Conservation (phyloP, 2,797 vertebrate genomes). For the Lophius americanus region DNA sequence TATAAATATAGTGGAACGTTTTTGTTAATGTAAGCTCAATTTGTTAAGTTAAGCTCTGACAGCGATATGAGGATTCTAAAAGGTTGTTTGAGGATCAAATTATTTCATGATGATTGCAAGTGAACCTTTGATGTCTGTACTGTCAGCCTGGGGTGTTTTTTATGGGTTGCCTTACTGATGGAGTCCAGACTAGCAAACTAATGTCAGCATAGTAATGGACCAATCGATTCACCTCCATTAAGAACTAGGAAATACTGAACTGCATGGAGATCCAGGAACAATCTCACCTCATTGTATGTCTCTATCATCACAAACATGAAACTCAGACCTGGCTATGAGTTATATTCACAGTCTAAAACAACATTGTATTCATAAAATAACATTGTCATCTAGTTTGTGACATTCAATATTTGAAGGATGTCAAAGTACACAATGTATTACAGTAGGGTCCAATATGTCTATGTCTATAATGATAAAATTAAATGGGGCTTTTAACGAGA, state of each 20-base stretch:
- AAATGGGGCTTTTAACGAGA: no score
- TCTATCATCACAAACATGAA: not conserved
- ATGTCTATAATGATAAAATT: no score
- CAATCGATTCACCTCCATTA: conserved; percentile 52
- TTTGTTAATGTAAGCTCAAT: not conserved
- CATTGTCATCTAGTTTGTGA: not conserved
- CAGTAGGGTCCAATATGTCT: no score
- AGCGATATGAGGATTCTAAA: not conserved
- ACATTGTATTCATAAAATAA: no score
- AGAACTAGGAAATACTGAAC: conserved; percentile 40
- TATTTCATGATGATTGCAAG: not conserved
- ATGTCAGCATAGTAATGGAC: not conserved
- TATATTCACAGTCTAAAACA: not conserved
- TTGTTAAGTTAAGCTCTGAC: not conserved
- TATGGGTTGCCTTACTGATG: not conserved
- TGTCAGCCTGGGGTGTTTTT: conserved; percentile 25
- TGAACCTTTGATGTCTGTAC: not conserved
- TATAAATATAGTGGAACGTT: not conserved
- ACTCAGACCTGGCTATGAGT: conserved; percentile 17
- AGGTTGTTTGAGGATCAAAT: conserved; percentile 4
- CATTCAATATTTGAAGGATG: no score
- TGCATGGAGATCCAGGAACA: conserved; percentile 14
- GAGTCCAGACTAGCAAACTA: not conserved
- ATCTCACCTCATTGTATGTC: conserved; percentile 3
- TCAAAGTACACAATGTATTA: no score